These are phyloP conservation scores for Cataglyphis livida DNA, from an alignment of 2,888 invertebrate genomes.

Conservation along the genomic window DNA sequence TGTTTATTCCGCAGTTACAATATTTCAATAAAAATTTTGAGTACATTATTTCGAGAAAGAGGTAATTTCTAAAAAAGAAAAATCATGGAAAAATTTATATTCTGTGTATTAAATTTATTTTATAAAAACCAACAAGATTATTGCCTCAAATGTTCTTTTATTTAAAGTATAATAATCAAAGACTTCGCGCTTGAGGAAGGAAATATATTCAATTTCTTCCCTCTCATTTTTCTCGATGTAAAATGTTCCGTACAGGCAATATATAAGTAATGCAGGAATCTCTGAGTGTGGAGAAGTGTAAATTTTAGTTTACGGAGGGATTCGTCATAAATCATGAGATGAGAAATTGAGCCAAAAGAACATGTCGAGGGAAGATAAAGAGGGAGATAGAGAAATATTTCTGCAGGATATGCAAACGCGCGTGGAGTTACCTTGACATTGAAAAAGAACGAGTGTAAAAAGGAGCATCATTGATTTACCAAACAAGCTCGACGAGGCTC, in stretches of 20 bases:
- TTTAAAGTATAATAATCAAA: not conserved
- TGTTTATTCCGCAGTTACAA: not conserved
- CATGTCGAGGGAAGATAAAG: not conserved
- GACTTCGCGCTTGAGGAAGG: not conserved
- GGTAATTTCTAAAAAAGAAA: not conserved
- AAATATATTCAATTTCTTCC: not conserved
- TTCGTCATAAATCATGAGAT: slow-evolving; percentile 43
- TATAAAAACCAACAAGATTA: not conserved
- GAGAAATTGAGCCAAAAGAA: slow-evolving; percentile 62
- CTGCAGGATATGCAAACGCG: slow-evolving; percentile 47
- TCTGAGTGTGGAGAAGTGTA: slow-evolving; percentile 40
- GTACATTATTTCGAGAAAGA: not conserved
- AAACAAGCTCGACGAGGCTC: slow-evolving; percentile 63
- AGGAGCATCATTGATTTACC: slow-evolving; percentile 72
- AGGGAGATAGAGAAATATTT: not conserved
- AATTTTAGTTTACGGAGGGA: slow-evolving; percentile 9
- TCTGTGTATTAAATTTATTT: not conserved
- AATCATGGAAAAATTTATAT: not conserved
- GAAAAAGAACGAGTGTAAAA: slow-evolving; percentile 58
- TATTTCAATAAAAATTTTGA: not conserved
- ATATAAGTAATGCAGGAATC: slow-evolving; percentile 13
- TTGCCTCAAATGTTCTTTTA: not conserved
- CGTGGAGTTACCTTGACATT: slow-evolving; percentile 73
- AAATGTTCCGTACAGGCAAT: not conserved
- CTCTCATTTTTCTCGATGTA: not conserved